Conservation (phyloP, 2,113 vertebrate species). For the Cyprichromis sp. region DNA sequence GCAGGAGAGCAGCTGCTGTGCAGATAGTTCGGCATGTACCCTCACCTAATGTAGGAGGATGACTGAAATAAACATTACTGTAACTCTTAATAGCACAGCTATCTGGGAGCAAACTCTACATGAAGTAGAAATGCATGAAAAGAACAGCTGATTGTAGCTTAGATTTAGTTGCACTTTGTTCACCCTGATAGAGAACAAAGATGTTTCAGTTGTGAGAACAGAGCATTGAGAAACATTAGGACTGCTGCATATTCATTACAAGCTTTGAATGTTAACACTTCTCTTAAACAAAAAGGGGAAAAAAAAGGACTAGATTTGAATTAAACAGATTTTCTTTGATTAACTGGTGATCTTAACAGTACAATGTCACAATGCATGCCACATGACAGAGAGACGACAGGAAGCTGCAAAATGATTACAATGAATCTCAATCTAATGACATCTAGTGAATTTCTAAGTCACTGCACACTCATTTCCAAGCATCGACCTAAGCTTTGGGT, state of each 20-base stretch:
- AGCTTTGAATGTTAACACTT: neutral
- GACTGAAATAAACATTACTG: neutral
- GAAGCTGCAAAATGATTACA: slow-evolving; percentile 30
- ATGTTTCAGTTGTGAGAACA: neutral
- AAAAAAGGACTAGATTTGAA: neutral
- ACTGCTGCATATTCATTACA: neutral
- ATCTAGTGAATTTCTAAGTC: slow-evolving; percentile 30
- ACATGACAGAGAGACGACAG: slow-evolving; percentile 14
- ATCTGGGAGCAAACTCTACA: neutral
- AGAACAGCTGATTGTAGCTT: neutral
- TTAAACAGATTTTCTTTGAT: neutral
- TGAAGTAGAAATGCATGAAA: neutral
- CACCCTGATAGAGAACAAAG: neutral
- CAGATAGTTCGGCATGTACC: slow-evolving; percentile 11
- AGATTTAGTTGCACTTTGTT: neutral
- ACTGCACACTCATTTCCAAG: slow-evolving; percentile 73
- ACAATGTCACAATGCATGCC: slow-evolving; percentile 32
- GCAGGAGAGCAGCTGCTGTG: slow-evolving; percentile 36
- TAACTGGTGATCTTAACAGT: neutral
- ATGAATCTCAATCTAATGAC: slow-evolving; percentile 54
- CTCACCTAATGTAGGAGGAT: neutral
- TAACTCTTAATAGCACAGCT: slow-evolving; percentile 20
- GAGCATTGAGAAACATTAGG: neutral
- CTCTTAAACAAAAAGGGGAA: neutral
- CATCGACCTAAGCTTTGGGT: neutral